A percentile compares a stretch with the other conserved stretches of the same genome.
phyloP scores from a whole-genome alignment of 2,888 invertebrate genomes.

The Scrobipalpa atriplicella region DNA sequence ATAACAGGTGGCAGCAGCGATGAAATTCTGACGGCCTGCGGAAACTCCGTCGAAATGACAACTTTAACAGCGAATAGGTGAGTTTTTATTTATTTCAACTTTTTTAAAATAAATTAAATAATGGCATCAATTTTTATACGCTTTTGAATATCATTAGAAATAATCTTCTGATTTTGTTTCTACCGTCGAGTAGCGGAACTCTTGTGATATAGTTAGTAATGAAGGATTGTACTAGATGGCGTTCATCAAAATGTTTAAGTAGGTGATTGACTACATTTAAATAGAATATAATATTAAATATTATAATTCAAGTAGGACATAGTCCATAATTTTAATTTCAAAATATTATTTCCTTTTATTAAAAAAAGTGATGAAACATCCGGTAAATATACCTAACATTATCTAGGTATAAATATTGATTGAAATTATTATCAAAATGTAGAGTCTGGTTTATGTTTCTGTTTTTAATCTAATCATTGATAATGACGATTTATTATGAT shows the following conservation, averaged over 20 bases:
- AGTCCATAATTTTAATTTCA: no score
- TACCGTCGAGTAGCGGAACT: slow-evolving; percentile 35
- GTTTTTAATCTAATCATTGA: no score
- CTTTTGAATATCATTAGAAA: no score
- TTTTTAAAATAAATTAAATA: neutral
- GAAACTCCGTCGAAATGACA: slow-evolving; percentile 75
- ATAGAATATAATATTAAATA: no score
- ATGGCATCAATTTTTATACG: no score
- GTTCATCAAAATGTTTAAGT: neutral
- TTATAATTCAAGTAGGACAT: no score
- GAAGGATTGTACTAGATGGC: neutral
- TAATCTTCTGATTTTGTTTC: neutral
- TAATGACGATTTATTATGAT: no score
- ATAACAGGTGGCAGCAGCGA: slow-evolving; percentile 83
- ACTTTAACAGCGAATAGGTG: slow-evolving; percentile 77
- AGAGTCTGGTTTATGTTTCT: slow-evolving; percentile 4
- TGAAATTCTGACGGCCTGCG: slow-evolving; percentile 72
- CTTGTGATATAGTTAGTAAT: neutral
- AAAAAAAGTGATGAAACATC: no score
- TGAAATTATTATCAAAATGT: neutral
- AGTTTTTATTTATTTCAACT: slow-evolving; percentile 37
- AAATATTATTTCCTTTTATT: no score
- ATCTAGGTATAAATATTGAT: no score
- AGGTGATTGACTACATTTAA: neutral
- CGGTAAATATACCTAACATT: no score